Conservation (phyloP, 2,888 invertebrate genomes). For the Macaria notata region DNA sequence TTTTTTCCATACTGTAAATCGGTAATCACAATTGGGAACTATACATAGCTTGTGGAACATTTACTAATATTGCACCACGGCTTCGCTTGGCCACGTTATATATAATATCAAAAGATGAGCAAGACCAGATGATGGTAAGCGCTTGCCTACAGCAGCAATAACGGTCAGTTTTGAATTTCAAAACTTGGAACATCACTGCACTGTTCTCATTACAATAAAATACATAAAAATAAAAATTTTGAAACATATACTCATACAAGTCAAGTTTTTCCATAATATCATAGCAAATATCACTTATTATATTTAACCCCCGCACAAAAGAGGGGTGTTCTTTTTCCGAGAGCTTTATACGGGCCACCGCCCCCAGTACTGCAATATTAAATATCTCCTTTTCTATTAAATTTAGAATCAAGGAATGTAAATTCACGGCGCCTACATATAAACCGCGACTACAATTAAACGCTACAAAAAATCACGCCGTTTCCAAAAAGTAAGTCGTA, state of each 20-base stretch:
- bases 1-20: conserved; percentile 47
- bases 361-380: not conserved
- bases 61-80: conserved; percentile 36
- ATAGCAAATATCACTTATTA: conserved; percentile 16
- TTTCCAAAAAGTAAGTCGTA: not conserved
- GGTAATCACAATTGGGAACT: conserved; percentile 49
- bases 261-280: conserved; percentile 24
- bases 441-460: conserved; percentile 1
- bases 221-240: no score
- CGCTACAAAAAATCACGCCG: conserved; percentile 3
- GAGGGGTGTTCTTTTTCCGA: conserved; percentile 10
- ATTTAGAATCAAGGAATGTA: conserved; percentile 15
- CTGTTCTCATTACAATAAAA: no score
- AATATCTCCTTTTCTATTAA: not conserved
- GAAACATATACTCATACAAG: no score
- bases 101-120: conserved; percentile 15
- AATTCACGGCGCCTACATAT: conserved; percentile 1
- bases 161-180: no score
- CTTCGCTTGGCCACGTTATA: conserved; percentile 4
- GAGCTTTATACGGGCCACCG: conserved; percentile 3
- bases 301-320: no score
- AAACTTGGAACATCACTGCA: no score
- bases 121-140: not conserved
- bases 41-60: conserved; percentile 40
- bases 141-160: no score